Percentiles rank a stretch among this genome's conserved stretches.
Conservation (phyloP, 2,113 vertebrate genomes). For the Lontra canadensis region DNA sequence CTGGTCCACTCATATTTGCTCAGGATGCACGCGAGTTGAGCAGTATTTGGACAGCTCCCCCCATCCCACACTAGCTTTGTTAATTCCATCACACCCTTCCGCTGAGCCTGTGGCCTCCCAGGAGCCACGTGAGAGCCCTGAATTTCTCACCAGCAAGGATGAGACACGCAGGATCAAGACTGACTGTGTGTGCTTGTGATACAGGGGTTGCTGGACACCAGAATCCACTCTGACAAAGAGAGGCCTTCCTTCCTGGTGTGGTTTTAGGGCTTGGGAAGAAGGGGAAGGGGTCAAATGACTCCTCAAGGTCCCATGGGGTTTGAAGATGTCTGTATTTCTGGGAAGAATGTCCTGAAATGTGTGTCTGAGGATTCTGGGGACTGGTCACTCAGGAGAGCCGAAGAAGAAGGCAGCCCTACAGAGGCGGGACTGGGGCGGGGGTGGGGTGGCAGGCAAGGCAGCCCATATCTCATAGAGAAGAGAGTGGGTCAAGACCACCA, state of each 20-base stretch:
- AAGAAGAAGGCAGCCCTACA: background rate
- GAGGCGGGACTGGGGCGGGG: background rate
- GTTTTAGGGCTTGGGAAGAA: background rate
- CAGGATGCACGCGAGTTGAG: background rate
- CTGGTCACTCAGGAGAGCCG: background rate
- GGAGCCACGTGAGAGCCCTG: rapidly evolving
- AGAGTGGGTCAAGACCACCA: too few species aligned
- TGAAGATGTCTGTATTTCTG: background rate
- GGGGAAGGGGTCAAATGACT: background rate
- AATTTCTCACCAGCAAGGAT: background rate
- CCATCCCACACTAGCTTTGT: background rate
- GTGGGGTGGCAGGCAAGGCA: background rate
- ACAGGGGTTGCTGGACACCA: background rate
- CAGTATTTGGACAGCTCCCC: background rate
- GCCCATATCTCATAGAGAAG: background rate
- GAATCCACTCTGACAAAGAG: background rate
- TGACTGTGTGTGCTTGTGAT: too few species aligned
- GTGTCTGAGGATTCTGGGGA: background rate
- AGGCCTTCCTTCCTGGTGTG: background rate
- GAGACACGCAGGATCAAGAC: too few species aligned
- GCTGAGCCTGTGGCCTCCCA: rapidly evolving
- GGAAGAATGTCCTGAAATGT: background rate
- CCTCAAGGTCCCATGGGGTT: background rate
- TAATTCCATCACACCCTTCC: background rate
- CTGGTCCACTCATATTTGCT: too few species aligned